Base-by-base conservation (phyloP, 2,113 vertebrate genomes). In the Trichomycterus rosablanca region DNA sequence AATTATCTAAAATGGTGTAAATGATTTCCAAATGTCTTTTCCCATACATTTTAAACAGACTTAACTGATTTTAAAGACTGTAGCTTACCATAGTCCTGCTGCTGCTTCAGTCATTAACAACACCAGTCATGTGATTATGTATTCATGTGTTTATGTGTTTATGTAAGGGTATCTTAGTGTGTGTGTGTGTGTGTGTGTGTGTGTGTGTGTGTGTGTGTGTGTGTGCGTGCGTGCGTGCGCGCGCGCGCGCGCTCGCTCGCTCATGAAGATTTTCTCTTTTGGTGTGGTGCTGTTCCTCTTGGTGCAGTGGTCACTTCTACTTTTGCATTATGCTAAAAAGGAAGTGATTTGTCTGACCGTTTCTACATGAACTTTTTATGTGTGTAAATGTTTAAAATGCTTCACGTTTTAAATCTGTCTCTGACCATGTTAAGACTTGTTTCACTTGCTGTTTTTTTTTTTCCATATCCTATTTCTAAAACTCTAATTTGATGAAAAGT, bases 61-160 rank as follows among this genome's bases (percentile, higher is more conserved):
- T 8, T 88, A 85, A 14, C 69, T 70, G 4, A 88, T 85, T 51
- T 84, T 67, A n/a, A n/a, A n/a, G n/a, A n/a, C n/a, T n/a, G n/a
- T n/a, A n/a, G n/a, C 78, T 88, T 88, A 34, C 84, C 84, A 4
- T 88, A 89, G 35, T 87, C 86, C 77, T 71, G 79, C 52, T 51
- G n/a, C 85, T 11, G 86, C 76, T 55, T 87, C 79, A 0, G 87
- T 85, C 42, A 84, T 68, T 57, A 88, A 89, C 3, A 66, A 3
- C 8, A 3, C 14, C 8, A 34, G 12, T 30, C 26, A 30, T 30
- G 7, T 30, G 3, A 30, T 30, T 30, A 30, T 7, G 7, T 30
- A 7, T 7, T 7, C 26, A 30, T 30, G 26, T 30, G 26, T 4
- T 30, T 30, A 30, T 40, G 19, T 54, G 12, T 15, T 1, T 15